Evolutionary conservation across 35 echinoderm and acorn worm species (phyloP), one percentile per base, ranked within the genome.

Genomic region (Apostichopus parvimensis): DNA sequence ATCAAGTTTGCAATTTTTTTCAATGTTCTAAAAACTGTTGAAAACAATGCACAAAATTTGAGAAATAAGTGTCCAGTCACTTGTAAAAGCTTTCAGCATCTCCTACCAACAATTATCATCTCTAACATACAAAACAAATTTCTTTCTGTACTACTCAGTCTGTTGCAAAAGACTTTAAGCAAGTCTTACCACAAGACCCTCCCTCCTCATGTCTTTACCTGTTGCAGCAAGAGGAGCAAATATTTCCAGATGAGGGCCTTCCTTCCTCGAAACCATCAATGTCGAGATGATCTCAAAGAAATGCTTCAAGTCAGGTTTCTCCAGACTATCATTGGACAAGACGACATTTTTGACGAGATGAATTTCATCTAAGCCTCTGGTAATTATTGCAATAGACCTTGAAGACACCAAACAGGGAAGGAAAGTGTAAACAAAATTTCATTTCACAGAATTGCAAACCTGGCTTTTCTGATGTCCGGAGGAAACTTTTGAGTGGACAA

Each of bases 191-290:
- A 45, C 34, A 45, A 45, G 34, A 45, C 34, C 34, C 34, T 45
- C 34, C 34, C 34, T 45, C 34, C 34, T 45, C 34, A 45, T 45
- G 34, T 45, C 34, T 45, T 83, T 86, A 99, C 97, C 97, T 64
- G 93, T 96, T 45, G 97, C 97, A 75, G 93, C 97, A 7, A 99
- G 77, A 20, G 97, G 97, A 53, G 91, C 91, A 93, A 99, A 99
- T 8, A 99, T 70, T 83, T 96, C 97, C 9, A 99, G 20, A 59
- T 93, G 90, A 55, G 95, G 93, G 10, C 95, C 97, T 34, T 92
- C 84, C 20, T 73, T 86, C 56, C 73, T 66, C 5, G 95, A 73
- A 24, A 91, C 21, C 23, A 96, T 68, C 56, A 58, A 77, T 21
- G 79, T 90, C 13, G 81, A 91, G 15, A 99, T 21, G 17, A 77